Percentiles rank a stretch among this genome's conserved stretches.
phyloP scores from a whole-genome alignment of 2,113 vertebrate genomes.

The Taxidea taxus region DNA sequence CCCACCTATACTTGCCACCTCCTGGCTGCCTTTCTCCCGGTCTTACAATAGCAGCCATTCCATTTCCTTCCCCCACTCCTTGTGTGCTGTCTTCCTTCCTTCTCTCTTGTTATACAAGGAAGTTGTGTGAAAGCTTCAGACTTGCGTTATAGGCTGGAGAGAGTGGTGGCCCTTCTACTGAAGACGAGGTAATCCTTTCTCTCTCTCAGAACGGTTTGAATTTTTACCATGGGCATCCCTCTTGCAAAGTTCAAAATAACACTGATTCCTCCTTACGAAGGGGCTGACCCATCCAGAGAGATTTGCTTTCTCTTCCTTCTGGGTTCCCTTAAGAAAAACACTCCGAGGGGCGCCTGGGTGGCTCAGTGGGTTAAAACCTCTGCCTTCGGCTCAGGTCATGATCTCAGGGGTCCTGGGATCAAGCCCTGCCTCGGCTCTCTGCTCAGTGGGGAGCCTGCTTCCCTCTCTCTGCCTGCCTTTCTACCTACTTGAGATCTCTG shows the following conservation, averaged over 20 bases:
- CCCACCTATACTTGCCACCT: background rate
- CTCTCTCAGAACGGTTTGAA: background rate
- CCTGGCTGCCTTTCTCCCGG: background rate
- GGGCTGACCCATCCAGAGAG: background rate
- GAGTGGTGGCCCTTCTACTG: background rate
- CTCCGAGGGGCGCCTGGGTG: too few species aligned
- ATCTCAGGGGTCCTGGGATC: too few species aligned
- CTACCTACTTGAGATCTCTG: too few species aligned
- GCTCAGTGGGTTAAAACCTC: too few species aligned
- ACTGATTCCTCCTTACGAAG: background rate
- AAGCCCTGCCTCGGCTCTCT: too few species aligned
- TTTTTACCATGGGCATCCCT: background rate
- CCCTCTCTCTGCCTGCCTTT: too few species aligned
- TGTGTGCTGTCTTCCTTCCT: background rate
- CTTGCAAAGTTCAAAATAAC: background rate
- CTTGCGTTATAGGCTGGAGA: background rate
- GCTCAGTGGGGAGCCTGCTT: too few species aligned
- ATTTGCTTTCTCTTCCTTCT: background rate
- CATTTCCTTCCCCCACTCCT: background rate
- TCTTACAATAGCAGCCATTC: background rate
- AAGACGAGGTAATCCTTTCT: background rate
- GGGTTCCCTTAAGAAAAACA: background rate
- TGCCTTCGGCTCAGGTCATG: too few species aligned
- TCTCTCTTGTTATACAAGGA: background rate
- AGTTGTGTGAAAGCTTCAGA: background rate